Conservation (phyloP, 1,140 invertebrate genomes). For the Brachionus plicatilis region DNA sequence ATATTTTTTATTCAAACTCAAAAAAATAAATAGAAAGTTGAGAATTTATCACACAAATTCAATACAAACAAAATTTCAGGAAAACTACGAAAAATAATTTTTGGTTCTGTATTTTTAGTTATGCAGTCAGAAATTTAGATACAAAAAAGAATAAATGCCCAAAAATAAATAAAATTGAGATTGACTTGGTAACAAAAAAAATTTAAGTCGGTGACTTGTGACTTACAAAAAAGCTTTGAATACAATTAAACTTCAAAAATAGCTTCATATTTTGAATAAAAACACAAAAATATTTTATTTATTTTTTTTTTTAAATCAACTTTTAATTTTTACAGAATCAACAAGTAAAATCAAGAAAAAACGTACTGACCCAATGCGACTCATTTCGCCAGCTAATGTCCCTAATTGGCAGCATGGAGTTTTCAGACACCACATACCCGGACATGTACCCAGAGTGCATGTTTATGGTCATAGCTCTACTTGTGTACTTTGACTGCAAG, state of each 20-base stretch:
- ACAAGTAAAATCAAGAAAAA: background rate
- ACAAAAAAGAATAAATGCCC: no score
- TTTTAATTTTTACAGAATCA: background rate
- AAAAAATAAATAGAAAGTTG: no score
- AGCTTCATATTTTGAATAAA: background rate
- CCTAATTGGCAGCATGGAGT: background rate
- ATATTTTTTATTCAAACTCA: no score
- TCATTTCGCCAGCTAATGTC: background rate
- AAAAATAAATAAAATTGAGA: no score
- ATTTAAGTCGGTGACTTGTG: no score
- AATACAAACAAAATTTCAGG: no score
- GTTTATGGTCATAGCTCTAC: background rate
- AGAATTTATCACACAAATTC: no score
- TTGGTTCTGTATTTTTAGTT: no score
- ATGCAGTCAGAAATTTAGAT: no score
- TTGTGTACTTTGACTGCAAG: background rate
- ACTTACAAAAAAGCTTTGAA: no score
- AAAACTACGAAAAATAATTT: no score
- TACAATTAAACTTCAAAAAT: background rate
- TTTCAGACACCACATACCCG: background rate
- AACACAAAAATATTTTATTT: background rate
- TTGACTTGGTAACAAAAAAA: no score
- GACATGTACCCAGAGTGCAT: slow-evolving; percentile 9
- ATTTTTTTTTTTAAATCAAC: background rate
- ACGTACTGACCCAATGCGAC: background rate